Evolutionary conservation across 2,113 vertebrate species (phyloP).

Genomic region (Apteryx owenii): DNA sequence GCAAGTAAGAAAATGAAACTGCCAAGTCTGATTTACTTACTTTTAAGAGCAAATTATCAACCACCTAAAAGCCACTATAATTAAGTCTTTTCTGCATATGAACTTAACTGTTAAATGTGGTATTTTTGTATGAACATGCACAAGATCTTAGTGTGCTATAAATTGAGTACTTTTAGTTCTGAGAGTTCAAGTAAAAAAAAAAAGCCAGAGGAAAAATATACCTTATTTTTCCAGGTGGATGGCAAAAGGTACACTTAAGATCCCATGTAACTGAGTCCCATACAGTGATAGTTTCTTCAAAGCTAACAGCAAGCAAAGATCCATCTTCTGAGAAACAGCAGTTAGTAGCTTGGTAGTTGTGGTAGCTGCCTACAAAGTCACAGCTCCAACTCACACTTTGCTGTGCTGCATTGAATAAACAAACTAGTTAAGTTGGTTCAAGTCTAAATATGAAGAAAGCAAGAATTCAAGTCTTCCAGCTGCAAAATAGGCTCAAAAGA

Average conservation of each 20-base stretch:
- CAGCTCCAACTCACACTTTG: conserved; percentile 90
- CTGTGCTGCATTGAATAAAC: conserved; percentile 63
- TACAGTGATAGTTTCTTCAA: conserved; percentile 89
- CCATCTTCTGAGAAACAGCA: conserved; percentile 95
- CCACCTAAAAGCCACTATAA: background rate
- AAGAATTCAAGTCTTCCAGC: background rate
- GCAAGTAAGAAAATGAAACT: background rate
- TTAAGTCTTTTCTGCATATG: background rate
- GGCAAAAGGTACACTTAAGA: conserved; percentile 90
- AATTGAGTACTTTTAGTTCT: background rate
- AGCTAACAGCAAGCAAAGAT: conserved; percentile 91
- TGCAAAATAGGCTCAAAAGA: background rate
- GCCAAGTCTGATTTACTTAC: background rate
- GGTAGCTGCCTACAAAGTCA: conserved; percentile 94
- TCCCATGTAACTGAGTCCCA: conserved; percentile 93
- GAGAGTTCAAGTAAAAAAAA: background rate
- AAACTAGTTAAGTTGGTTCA: background rate
- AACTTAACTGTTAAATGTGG: background rate
- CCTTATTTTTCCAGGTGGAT: conserved; percentile 91
- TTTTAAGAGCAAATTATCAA: background rate
- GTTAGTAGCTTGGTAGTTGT: conserved; percentile 83
- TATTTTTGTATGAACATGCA: background rate
- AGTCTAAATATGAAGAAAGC: background rate
- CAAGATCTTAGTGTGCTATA: background rate
- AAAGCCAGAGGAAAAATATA: conserved; percentile 47